A percentile compares a stretch with the other conserved stretches of the same genome.
phyloP scores from a whole-genome alignment of 1,140 invertebrate species.

The Cotesia glomerata region DNA sequence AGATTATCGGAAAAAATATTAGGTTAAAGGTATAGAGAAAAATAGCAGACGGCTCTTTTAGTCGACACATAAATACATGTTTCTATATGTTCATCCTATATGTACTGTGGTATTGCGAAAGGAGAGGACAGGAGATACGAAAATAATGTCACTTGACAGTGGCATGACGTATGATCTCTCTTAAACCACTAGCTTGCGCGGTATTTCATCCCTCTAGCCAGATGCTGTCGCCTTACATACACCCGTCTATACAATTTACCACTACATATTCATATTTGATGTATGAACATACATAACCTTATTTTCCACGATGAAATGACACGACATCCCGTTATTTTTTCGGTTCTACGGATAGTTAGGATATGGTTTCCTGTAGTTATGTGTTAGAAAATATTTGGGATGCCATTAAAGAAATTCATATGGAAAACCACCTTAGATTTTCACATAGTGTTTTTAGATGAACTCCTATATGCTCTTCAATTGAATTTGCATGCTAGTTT shows the following conservation, averaged over 20 bases:
- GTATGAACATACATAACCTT: constrained; percentile 3
- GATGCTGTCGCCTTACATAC: constrained; percentile 43
- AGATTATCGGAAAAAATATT: constrained; percentile 15
- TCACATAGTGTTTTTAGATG: too few relatives aligned
- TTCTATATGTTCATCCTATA: too few relatives aligned
- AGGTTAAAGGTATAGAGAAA: neutral
- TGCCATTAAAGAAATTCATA: too few relatives aligned
- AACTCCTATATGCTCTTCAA: too few relatives aligned
- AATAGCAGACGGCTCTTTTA: neutral
- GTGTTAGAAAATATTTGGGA: too few relatives aligned
- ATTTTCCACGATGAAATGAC: neutral
- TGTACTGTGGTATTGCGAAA: neutral
- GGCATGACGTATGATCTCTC: constrained; percentile 23
- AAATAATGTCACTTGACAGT: constrained; percentile 38
- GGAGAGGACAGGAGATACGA: constrained; percentile 41
- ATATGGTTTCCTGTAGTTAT: too few relatives aligned
- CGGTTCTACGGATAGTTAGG: too few relatives aligned
- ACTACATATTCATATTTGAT: neutral
- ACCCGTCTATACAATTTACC: constrained; percentile 38
- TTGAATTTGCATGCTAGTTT: too few relatives aligned
- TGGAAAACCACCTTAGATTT: too few relatives aligned
- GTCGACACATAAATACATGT: too few relatives aligned
- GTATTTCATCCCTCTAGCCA: constrained; percentile 49
- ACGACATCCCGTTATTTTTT: too few relatives aligned
- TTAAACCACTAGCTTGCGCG: constrained; percentile 36